These are phyloP conservation scores for Porphyrio hochstetteri DNA, from an alignment of 2,113 vertebrate genomes.

Conservation along the genomic window DNA sequence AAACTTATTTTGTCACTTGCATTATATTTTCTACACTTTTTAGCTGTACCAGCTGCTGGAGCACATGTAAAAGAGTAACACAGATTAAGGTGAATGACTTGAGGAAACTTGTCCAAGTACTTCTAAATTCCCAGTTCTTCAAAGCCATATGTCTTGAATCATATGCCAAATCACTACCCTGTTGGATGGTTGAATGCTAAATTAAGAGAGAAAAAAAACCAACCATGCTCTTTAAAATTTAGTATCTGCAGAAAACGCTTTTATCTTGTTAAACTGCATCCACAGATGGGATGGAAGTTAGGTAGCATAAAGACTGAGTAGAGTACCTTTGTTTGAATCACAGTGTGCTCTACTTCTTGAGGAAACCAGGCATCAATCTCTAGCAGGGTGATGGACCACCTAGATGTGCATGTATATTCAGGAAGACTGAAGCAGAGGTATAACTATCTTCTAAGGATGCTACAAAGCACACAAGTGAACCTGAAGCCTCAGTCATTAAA, in stretches of 20 bases:
- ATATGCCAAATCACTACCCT: constrained; percentile 33
- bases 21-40: not conserved
- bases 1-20: not conserved
- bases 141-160: constrained; percentile 37
- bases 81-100: constrained; percentile 19
- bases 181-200: not conserved
- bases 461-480: not conserved
- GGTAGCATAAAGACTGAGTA: not conserved
- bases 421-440: not conserved
- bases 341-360: not conserved
- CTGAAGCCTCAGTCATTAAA: not conserved
- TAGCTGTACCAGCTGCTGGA: not conserved
- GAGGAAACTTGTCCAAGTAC: not conserved
- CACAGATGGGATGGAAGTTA: not conserved
- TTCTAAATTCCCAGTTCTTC: constrained; percentile 42
- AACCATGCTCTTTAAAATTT: not conserved
- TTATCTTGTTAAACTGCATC: not conserved
- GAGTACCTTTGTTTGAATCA: not conserved
- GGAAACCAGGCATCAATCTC: not conserved
- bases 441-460: not conserved
- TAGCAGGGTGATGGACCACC: not conserved
- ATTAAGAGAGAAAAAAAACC: not conserved
- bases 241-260: not conserved
- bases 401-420: not conserved
- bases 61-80: not conserved